Percentiles rank a stretch among this genome's conserved stretches.
Evolutionary conservation across 2,888 invertebrate genomes (phyloP).

Genomic region (Tenthredo distinguenda): DNA sequence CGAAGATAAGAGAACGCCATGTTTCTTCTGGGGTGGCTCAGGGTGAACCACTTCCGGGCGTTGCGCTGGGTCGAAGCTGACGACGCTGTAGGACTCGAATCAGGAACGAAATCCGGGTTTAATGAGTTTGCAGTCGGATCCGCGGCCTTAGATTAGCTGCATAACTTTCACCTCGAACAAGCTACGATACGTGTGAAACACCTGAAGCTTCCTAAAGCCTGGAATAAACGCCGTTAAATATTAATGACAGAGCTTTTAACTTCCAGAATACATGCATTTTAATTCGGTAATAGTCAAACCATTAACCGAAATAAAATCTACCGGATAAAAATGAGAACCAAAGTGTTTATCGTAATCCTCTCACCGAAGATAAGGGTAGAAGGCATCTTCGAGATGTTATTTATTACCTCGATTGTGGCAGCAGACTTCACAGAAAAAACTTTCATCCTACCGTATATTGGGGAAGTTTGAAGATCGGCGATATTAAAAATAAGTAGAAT

Average conservation of each 20-base stretch:
- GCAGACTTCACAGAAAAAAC: not conserved
- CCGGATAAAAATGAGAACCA: not conserved
- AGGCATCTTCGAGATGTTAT: not conserved
- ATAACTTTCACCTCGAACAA: not conserved
- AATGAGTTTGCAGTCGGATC: not conserved
- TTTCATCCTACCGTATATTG: not conserved
- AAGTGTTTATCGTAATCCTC: not conserved
- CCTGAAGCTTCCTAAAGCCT: not conserved
- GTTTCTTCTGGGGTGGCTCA: not conserved
- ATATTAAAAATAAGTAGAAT: not conserved
- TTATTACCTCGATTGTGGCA: not conserved
- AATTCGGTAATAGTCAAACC: not conserved
- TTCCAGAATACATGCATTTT: not conserved
- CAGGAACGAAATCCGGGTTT: not conserved
- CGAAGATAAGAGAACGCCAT: conserved; percentile 34
- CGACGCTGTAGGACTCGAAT: not conserved
- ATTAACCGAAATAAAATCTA: not conserved
- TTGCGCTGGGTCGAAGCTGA: conserved; percentile 15
- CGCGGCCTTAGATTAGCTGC: not conserved
- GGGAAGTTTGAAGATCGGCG: not conserved
- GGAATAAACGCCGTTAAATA: not conserved
- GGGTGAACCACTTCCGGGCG: conserved; percentile 17
- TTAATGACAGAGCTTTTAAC: not conserved
- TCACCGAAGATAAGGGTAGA: not conserved
- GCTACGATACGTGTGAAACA: not conserved